Evolutionary conservation across 2,797 vertebrate species (phyloP).

Genomic region (Philypnodon macrostomus): DNA sequence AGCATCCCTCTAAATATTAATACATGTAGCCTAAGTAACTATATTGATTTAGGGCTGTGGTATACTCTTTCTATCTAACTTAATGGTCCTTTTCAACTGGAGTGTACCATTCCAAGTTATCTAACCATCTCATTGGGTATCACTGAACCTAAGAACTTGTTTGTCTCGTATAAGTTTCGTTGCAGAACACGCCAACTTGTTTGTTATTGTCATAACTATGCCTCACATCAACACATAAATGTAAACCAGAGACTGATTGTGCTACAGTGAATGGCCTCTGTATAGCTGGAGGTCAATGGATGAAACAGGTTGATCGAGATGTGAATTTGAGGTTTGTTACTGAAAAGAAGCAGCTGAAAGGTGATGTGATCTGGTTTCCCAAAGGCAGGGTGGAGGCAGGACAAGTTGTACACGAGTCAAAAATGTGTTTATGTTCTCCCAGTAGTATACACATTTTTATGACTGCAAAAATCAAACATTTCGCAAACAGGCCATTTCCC

Average conservation of each 20-base stretch:
- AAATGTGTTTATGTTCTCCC: constrained; percentile 16
- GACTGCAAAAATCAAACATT: constrained; percentile 21
- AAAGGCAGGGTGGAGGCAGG: constrained; percentile 29
- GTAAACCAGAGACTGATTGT: constrained; percentile 1
- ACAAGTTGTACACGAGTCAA: constrained; percentile 10
- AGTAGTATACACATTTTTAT: constrained; percentile 12
- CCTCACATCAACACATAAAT: neutral
- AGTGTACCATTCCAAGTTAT: neutral
- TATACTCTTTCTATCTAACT: neutral
- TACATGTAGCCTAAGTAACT: too few relatives aligned
- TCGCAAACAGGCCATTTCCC: constrained; percentile 9
- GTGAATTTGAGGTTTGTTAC: constrained; percentile 18
- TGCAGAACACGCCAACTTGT: neutral
- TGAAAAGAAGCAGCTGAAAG: constrained; percentile 15
- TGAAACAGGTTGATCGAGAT: constrained; percentile 41
- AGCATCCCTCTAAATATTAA: too few relatives aligned
- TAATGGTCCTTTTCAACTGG: constrained; percentile 3
- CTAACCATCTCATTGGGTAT: constrained; percentile 1
- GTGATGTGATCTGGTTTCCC: constrained; percentile 51
- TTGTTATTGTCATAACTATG: neutral
- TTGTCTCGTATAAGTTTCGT: neutral
- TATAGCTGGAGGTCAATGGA: neutral
- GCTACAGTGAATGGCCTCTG: neutral
- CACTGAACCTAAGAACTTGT: neutral
- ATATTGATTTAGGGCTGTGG: neutral